phyloP scores from a whole-genome alignment of 2,888 invertebrate species.

The Acronicta leporina region DNA sequence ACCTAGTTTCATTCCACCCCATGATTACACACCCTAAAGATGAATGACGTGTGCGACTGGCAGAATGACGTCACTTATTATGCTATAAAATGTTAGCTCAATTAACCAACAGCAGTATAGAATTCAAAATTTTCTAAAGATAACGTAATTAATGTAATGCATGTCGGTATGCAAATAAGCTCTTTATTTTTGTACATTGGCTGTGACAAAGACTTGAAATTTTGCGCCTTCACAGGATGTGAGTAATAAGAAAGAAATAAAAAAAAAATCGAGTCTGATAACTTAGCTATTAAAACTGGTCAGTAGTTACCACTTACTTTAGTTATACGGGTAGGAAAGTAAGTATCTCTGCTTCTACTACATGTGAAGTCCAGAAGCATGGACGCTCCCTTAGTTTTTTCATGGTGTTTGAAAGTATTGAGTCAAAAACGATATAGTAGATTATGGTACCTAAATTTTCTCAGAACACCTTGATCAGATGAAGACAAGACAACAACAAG shows the following conservation, averaged over 20 bases:
- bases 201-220: background rate
- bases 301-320: too few relatives aligned
- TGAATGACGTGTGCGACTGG: conserved; percentile 21
- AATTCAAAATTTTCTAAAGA: conserved; percentile 20
- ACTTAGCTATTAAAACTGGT: background rate
- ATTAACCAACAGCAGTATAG: background rate
- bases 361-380: too few relatives aligned
- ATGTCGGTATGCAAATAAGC: conserved; percentile 28
- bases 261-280: background rate
- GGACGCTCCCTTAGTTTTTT: too few relatives aligned
- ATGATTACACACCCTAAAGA: conserved; percentile 12
- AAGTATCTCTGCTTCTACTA: too few relatives aligned
- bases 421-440: too few relatives aligned
- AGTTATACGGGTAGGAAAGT: too few relatives aligned
- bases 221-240: conserved; percentile 12
- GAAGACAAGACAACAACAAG: too few relatives aligned
- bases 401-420: too few relatives aligned
- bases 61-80: conserved; percentile 29
- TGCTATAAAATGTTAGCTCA: background rate
- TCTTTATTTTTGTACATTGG: conserved; percentile 26
- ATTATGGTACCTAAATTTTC: too few relatives aligned
- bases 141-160: conserved; percentile 33
- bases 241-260: conserved; percentile 12
- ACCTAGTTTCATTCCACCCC: background rate
- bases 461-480: too few relatives aligned